Conservation (phyloP, 2,113 vertebrate genomes). For the Climacteris rufus region DNA sequence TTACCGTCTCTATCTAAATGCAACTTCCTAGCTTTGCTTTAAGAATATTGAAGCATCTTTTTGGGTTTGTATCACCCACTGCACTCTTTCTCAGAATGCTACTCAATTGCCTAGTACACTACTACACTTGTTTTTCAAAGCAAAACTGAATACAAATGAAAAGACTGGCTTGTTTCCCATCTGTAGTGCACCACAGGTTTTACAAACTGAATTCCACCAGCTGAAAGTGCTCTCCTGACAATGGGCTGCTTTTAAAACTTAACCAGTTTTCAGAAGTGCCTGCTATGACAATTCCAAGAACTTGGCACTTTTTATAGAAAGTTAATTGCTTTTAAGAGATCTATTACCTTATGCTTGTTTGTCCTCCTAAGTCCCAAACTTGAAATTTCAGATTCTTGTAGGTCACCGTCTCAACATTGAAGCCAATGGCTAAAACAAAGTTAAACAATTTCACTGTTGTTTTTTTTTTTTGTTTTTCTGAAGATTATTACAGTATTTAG, state of each 20-base stretch:
- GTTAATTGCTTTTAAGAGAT: neutral
- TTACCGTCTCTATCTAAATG: neutral
- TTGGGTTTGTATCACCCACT: neutral
- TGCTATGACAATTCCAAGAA: neutral
- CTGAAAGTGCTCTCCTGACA: neutral
- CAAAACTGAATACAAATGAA: neutral
- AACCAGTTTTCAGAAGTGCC: neutral
- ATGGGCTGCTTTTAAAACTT: neutral
- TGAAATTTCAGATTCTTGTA: conserved; percentile 98
- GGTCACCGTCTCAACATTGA: conserved; percentile 97
- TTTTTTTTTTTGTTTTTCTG: neutral
- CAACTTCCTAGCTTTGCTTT: neutral
- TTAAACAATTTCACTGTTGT: neutral
- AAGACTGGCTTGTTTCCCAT: neutral
- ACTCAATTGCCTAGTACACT: neutral
- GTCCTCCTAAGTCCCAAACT: conserved; percentile 98
- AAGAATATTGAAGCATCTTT: neutral
- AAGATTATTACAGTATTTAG: neutral
- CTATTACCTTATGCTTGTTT: conserved; percentile 94
- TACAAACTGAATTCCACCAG: neutral
- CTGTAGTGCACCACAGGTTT: neutral
- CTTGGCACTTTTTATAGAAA: neutral
- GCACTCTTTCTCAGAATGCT: neutral
- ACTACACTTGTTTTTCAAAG: neutral
- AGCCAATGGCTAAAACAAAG: conserved; percentile 88